Base-by-base conservation (phyloP, 2,888 invertebrate genomes). In the Drosophila falleni region DNA sequence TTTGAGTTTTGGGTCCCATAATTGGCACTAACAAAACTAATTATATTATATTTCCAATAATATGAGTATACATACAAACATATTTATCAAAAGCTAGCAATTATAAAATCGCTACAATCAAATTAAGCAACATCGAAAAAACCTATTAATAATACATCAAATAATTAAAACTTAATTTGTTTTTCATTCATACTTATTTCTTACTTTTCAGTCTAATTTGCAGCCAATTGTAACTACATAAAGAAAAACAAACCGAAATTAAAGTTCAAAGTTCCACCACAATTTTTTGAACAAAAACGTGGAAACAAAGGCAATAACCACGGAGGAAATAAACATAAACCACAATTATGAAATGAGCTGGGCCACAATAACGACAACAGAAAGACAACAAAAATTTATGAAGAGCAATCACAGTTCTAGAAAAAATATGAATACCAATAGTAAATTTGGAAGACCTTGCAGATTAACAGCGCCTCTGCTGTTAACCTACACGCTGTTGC, bases 331-430 rank as follows among this genome's bases (percentile, higher is more conserved):
- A 69, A 82, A 53, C 74, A 55, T 77, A 58, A 73, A 55, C 73
- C 78, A 86, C 76, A 83, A 83, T 80, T 85, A 88, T 83, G 87
- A 81, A 63, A 83, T 84, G 89, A 88, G 65, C 54, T 68, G 39
- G 61, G 33, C 26, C 70, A 70, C 63, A 68, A 35, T 16, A 64
- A 15, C 39, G 58, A 29, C 46, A 78, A 55, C 49, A 42, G 19
- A 56, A 37, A 56, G 23, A 56, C 65, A 58, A 55, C 61, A 51
- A 35, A 42, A 26, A 13, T 59, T 59, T 47, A 49, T 51, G 42
- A 64, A 37, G n/a, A 55, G 39, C 50, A 33, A 59, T 55, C 41
- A 54, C 31, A 39, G 55, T 51, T n/a, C 13, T 37, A 53, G 23
- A 10, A 47, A 47, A 11, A 64, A 49, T 16, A 72, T 64, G 68